phyloP scores from a whole-genome alignment of 2,797 vertebrate genomes.

The Notolepis coatsorum region DNA sequence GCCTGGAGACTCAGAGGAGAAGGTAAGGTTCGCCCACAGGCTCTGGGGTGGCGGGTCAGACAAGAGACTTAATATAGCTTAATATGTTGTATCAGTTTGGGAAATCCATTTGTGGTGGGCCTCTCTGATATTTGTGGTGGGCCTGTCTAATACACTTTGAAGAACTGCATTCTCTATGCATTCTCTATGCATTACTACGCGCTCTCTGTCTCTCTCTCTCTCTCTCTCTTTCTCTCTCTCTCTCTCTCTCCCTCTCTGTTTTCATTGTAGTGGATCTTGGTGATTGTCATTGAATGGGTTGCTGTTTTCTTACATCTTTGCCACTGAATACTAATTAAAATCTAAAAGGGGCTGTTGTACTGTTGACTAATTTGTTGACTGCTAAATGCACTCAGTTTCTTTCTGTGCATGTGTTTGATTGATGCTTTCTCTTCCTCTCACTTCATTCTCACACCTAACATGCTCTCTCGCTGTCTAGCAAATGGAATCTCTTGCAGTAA shows the following conservation, averaged over 20 bases:
- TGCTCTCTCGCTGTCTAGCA: constrained; percentile 98
- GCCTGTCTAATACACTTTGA: constrained; percentile 10
- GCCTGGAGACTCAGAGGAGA: constrained; percentile 97
- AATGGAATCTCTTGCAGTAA: constrained; percentile 99
- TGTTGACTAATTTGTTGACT: constrained; percentile 49
- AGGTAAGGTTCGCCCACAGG: too few relatives aligned
- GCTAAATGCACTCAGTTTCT: constrained; percentile 19
- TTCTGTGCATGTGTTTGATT: constrained; percentile 89
- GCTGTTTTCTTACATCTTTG: background rate
- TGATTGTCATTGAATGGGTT: constrained; percentile 8
- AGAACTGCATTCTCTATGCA: background rate
- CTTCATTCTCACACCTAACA: constrained; percentile 91
- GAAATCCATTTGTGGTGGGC: background rate
- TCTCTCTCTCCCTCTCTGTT: constrained; percentile 16
- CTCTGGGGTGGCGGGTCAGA: too few relatives aligned
- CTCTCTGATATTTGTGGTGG: background rate
- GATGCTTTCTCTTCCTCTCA: constrained; percentile 90
- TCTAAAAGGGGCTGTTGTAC: constrained; percentile 6
- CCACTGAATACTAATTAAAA: background rate
- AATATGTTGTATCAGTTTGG: background rate
- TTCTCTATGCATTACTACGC: constrained; percentile 9
- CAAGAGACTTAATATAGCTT: too few relatives aligned
- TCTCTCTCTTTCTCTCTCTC: constrained; percentile 6
- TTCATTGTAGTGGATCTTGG: constrained; percentile 16
- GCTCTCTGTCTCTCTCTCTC: constrained; percentile 1